phyloP scores from a whole-genome alignment of 92 coral and sea anemone species.

The Muricea muricata region DNA sequence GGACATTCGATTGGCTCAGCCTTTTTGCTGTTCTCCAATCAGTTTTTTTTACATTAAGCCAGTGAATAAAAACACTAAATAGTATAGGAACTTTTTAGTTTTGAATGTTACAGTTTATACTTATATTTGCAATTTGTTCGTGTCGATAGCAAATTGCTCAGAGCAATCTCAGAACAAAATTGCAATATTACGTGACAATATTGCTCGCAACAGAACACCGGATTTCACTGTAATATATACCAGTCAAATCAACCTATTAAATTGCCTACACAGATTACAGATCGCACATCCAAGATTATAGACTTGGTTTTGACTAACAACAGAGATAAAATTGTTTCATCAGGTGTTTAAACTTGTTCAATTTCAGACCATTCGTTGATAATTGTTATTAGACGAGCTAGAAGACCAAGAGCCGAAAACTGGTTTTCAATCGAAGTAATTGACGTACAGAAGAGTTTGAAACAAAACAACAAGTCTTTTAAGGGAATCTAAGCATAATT shows the following conservation, averaged over 20 bases:
- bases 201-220: too few relatives aligned
- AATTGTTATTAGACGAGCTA: background rate
- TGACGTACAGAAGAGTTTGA: background rate
- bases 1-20: too few relatives aligned
- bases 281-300: background rate
- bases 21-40: too few relatives aligned
- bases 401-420: slow-evolving; percentile 21
- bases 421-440: slow-evolving; percentile 23
- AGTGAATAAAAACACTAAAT: too few relatives aligned
- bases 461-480: background rate
- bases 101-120: too few relatives aligned
- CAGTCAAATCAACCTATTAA: slow-evolving; percentile 40
- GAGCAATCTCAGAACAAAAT: too few relatives aligned
- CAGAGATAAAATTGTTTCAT: background rate
- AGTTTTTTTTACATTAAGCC: too few relatives aligned
- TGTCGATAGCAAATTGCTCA: too few relatives aligned
- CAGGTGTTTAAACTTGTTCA: slow-evolving; percentile 6
- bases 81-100: too few relatives aligned
- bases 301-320: slow-evolving; percentile 17
- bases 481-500: background rate
- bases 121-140: too few relatives aligned
- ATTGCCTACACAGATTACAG: slow-evolving; percentile 30
- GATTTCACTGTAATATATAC: too few relatives aligned
- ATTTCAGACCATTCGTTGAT: slow-evolving; percentile 24
- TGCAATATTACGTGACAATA: too few relatives aligned